Percentiles rank a stretch among this genome's conserved stretches.
Conservation (phyloP, 2,113 vertebrate species). For the Chloropsis hardwickii region DNA sequence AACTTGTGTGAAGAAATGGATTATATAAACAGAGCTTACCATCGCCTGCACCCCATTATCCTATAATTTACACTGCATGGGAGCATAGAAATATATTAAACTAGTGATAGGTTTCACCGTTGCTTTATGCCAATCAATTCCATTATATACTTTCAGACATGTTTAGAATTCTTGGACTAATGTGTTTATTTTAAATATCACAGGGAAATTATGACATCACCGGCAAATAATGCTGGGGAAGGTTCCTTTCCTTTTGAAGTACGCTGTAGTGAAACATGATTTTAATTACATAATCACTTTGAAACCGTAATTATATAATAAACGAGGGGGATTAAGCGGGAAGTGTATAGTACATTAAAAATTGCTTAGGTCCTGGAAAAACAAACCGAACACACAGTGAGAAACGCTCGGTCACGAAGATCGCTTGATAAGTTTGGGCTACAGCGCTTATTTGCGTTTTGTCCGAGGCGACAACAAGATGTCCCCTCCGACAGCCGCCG, state of each 20-base stretch:
- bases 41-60: constrained; percentile 96
- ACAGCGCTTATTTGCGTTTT: background rate
- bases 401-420: constrained; percentile 44
- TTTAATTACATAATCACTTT: constrained; percentile 93
- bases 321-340: constrained; percentile 83
- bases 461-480: background rate
- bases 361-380: constrained; percentile 81
- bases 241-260: constrained; percentile 81
- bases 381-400: constrained; percentile 74
- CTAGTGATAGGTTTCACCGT: constrained; percentile 81
- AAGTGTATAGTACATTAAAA: constrained; percentile 83
- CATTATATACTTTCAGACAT: constrained; percentile 84
- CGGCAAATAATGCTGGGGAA: constrained; percentile 80
- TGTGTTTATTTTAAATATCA: constrained; percentile 98
- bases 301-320: constrained; percentile 91
- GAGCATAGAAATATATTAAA: constrained; percentile 87
- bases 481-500: background rate
- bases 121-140: constrained; percentile 87
- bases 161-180: constrained; percentile 92
- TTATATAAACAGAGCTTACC: constrained; percentile 96
- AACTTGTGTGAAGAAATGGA: constrained; percentile 96
- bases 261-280: constrained; percentile 81
- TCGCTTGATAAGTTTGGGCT: background rate
- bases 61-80: constrained; percentile 96
- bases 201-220: constrained; percentile 93